Base-by-base conservation (phyloP, 2,113 vertebrate genomes). In the Epinephelus fuscoguttatus region DNA sequence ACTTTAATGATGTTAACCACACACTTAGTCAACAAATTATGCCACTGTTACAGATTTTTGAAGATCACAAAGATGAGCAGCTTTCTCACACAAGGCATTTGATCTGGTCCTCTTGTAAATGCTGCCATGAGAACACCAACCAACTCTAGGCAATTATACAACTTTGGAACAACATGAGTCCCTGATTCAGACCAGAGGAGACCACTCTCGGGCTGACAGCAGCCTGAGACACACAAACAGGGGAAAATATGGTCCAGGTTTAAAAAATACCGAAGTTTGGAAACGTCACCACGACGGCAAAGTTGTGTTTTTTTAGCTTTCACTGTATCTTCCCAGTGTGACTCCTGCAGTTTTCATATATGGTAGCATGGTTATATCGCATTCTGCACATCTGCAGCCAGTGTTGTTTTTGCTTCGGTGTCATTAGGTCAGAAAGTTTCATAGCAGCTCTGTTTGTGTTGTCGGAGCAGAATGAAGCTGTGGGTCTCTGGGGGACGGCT, bases 401-500 rank as follows among this genome's bases (percentile, higher is more conserved):
- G 66, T 72, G 64, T 70, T 78, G 75, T 78, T 81, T 61, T 45
- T 56, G 73, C 77, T 67, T 75, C 17, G 1, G 30, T 66, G 63
- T 88, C 86, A 53, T 45, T 25, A 12, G 25, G 55, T 70, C 80
- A 18, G 68, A 62, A 64, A 70, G 71, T 67, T 57, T 77, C 73
- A 52, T 21, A 23, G 81, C 60, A 42, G 77, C 76, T 88, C 78
- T 88, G 87, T 88, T 89, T 84, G 85, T 83, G 84, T 80, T 74
- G 82, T 76, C 68, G 42, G 55, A 78, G 80, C 55, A 84, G 57
- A 77, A 68, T 15, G 23, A 74, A 42, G 73, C 68, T 82, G 62
- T 2, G 33, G 40, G 60, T 74, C 86, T 84, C 89, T 70, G 56
- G 82, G 21, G 85, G 27, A 49, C 50, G 21, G 33, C 15, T 23